Conservation (phyloP, 2,888 invertebrate species). For the Drosophila subsilvestris region DNA sequence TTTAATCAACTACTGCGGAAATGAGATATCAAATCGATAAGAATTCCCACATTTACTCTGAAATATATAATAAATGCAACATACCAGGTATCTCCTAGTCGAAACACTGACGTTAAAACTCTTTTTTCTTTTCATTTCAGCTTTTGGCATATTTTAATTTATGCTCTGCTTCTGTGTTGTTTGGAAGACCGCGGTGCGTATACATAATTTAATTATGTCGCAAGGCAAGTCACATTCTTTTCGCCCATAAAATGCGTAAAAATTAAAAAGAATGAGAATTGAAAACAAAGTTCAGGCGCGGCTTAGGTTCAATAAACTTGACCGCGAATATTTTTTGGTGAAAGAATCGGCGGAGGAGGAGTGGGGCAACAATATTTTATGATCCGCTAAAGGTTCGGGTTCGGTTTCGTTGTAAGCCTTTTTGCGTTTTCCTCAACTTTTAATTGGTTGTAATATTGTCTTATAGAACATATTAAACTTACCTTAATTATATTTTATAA, state of each 20-base stretch:
- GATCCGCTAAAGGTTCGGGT: slow-evolving; percentile 6
- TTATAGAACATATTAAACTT: slow-evolving; percentile 3
- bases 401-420: slow-evolving; percentile 16
- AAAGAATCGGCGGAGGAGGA: slow-evolving; percentile 1
- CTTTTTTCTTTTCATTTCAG: not conserved
- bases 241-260: slow-evolving; percentile 47
- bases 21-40: too few relatives aligned
- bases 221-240: slow-evolving; percentile 22
- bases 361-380: slow-evolving; percentile 22
- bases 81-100: not conserved
- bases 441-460: not conserved
- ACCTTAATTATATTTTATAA: slow-evolving; percentile 21
- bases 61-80: not conserved
- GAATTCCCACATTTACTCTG: too few relatives aligned
- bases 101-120: not conserved
- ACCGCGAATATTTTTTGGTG: slow-evolving; percentile 62
- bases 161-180: slow-evolving; percentile 16
- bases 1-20: too few relatives aligned
- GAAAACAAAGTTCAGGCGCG: slow-evolving; percentile 40
- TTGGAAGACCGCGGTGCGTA: slow-evolving; percentile 50
- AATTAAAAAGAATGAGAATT: slow-evolving; percentile 41
- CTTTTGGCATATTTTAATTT: slow-evolving; percentile 36
- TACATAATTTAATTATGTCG: slow-evolving; percentile 55
- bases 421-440: not conserved
- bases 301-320: slow-evolving; percentile 72